Percentiles rank a stretch among this genome's conserved stretches.
Evolutionary conservation across 2,797 vertebrate genomes (phyloP).

Genomic region (Tolypeutes matacus): DNA sequence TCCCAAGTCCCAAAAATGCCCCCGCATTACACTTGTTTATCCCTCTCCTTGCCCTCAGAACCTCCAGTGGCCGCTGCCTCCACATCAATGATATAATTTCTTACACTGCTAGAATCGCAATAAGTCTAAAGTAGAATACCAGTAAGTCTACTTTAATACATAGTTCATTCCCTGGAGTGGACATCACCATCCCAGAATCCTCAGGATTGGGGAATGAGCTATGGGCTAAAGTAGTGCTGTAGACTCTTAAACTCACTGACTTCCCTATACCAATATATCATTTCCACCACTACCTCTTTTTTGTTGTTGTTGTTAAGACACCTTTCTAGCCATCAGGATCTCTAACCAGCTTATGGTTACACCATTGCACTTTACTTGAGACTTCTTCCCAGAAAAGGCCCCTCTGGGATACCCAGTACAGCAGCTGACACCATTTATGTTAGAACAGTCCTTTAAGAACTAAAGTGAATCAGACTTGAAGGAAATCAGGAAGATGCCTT

Average conservation of each 20-base stretch:
- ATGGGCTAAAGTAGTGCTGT: background rate
- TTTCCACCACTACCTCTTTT: background rate
- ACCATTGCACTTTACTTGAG: background rate
- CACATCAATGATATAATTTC: too few relatives aligned
- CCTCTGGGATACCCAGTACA: background rate
- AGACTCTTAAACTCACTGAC: background rate
- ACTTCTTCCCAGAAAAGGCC: background rate
- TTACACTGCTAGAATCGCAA: too few relatives aligned
- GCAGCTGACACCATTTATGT: background rate
- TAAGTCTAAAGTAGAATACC: too few relatives aligned
- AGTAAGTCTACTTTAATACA: too few relatives aligned
- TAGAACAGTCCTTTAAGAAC: background rate
- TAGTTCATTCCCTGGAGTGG: too few relatives aligned
- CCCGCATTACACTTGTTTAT: too few relatives aligned
- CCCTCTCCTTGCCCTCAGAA: too few relatives aligned
- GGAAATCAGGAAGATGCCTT: background rate
- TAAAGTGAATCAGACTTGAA: slow-evolving; percentile 32
- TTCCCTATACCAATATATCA: background rate
- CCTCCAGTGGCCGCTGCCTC: too few relatives aligned
- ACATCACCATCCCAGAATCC: too few relatives aligned
- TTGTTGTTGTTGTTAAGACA: too few relatives aligned
- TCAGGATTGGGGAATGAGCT: too few relatives aligned
- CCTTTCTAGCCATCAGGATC: background rate
- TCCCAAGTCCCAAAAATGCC: too few relatives aligned
- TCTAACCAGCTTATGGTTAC: background rate